Evolutionary conservation across 2,888 invertebrate species (phyloP).

Genomic region (Melipona bicolor): DNA sequence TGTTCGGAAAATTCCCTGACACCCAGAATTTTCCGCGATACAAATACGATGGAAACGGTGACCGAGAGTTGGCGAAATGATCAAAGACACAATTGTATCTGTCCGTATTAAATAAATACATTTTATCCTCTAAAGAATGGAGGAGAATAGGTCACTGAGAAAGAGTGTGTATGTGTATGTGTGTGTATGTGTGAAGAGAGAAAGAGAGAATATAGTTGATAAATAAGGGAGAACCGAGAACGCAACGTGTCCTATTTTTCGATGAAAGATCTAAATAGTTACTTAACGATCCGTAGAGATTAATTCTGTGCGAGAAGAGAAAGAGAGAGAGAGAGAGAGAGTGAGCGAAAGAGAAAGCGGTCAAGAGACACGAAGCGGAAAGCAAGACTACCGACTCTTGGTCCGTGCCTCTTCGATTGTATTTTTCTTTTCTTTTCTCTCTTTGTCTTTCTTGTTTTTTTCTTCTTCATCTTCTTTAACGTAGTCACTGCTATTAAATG

Average conservation of each 20-base stretch:
- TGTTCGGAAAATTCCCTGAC: neutral
- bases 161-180: neutral
- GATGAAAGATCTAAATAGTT: constrained; percentile 63
- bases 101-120: neutral
- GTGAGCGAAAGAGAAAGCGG: constrained; percentile 19
- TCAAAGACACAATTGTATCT: neutral
- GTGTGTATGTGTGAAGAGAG: neutral
- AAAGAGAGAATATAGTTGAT: neutral
- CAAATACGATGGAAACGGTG: neutral
- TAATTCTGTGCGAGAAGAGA: constrained; percentile 38
- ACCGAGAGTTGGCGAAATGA: constrained; percentile 6
- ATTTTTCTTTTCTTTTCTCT: neutral
- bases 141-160: neutral
- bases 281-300: constrained; percentile 69
- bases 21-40: too few species aligned
- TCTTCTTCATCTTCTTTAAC: constrained; percentile 14
- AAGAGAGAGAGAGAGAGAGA: constrained; percentile 16
- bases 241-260: constrained; percentile 71
- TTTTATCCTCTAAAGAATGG: neutral
- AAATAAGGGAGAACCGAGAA: constrained; percentile 18
- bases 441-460: neutral
- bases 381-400: constrained; percentile 27
- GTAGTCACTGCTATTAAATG: constrained; percentile 41
- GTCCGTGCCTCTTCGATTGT: constrained; percentile 33
- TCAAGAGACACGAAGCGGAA: constrained; percentile 11